These are phyloP conservation scores for Aramus guarauna DNA, from an alignment of 2,113 vertebrate species.

Conservation along the genomic window DNA sequence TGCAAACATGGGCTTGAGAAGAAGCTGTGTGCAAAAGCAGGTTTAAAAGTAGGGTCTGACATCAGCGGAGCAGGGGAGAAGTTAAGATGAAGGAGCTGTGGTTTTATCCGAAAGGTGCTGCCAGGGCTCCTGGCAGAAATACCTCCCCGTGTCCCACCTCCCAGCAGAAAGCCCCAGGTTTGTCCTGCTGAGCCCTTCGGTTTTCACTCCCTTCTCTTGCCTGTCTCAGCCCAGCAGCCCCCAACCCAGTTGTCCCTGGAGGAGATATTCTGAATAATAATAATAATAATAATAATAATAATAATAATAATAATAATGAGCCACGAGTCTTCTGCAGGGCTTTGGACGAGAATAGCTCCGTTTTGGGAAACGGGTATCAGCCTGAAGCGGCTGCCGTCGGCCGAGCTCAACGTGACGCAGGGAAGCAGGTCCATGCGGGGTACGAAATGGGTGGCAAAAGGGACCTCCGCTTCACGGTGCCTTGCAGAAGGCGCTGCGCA, in stretches of 20 bases:
- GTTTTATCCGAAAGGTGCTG: neutral
- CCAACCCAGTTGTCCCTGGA: neutral
- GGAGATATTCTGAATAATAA: neutral
- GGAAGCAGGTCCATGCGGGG: neutral
- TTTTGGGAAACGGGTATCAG: neutral
- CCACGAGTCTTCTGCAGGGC: neutral
- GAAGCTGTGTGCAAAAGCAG: neutral
- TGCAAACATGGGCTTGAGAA: neutral
- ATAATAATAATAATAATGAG: too few relatives aligned
- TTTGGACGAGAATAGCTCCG: fast-evolving
- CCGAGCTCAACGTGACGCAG: neutral
- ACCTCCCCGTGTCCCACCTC: fast-evolving
- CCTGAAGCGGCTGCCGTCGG: fast-evolving
- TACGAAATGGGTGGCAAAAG: neutral
- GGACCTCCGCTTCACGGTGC: neutral
- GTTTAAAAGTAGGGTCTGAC: neutral
- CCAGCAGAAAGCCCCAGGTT: neutral
- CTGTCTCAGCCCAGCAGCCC: neutral
- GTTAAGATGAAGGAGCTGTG: neutral
- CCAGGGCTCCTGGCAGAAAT: neutral
- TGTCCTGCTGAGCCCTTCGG: fast-evolving
- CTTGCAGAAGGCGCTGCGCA: neutral
- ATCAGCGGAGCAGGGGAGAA: fast-evolving
- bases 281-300: too few relatives aligned
- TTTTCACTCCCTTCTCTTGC: neutral